Base-by-base conservation (phyloP, 2,888 invertebrate genomes). In the Sericinus montela region DNA sequence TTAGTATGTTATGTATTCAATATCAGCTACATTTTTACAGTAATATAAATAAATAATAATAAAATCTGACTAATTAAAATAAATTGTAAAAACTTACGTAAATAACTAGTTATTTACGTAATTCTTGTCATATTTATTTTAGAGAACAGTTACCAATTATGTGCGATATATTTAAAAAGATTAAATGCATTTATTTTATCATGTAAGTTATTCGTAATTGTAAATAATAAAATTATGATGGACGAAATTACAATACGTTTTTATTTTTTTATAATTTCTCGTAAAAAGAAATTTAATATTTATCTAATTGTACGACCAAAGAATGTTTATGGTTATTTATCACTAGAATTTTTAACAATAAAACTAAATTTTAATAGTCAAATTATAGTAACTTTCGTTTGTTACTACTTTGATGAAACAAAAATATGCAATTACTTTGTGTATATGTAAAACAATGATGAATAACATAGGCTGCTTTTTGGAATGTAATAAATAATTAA, bases 141-240 rank as follows among this genome's bases (percentile, higher is more conserved):
- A n/a, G n/a, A n/a, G n/a, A n/a, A n/a, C n/a, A 39, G 40, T 39
- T 40, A 46, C 34, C 15, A 30, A 40, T 39, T 34, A 38, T 23
- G 35, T 40, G 40, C 40, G 46, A 35, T n/a, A 30, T 11, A 40
- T 25, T 35, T 13, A 3, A 30, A 46, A 34, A 40, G 25, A 13
- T 43, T 42, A 42, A 38, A 46, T 39, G 45, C 39, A 34, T 34
- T 40, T 25, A 38, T 30, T 30, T 36, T 19, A 10, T 36, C n/a
- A 45, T 38, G 28, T 39, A 39, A 19, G 25, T 13, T 25, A 14
- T 30, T 1, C 38, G 19, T 9, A n/a, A 25, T 16, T 58, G 55
- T 57, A 59, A 58, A 57, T 58, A 60, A 57, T 55, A 55, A 50
- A 45, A 30, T 45, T 46, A 15, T 52, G 47, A 38, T 60, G 59